A percentile compares a stretch with the other conserved stretches of the same genome.
Evolutionary conservation across 2,113 vertebrate genomes (phyloP).

Genomic region (Benitochromis conjunctus): DNA sequence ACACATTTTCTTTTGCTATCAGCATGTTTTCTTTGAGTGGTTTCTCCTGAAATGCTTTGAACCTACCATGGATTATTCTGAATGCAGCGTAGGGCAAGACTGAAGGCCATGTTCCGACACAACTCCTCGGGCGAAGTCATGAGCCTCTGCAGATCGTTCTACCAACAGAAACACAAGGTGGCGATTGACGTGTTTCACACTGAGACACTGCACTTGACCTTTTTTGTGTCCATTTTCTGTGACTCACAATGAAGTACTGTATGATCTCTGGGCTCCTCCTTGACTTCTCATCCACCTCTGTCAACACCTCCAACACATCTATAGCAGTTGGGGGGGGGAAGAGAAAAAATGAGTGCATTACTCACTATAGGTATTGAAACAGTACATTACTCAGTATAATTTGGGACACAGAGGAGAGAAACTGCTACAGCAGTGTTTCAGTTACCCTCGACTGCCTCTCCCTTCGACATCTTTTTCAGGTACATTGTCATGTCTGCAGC

Average conservation of each 20-base stretch:
- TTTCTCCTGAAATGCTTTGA: not conserved
- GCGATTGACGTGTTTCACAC: not conserved
- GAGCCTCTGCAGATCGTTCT: slow-evolving; percentile 93
- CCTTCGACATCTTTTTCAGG: slow-evolving; percentile 87
- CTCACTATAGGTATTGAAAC: not conserved
- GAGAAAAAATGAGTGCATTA: not conserved
- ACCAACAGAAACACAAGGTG: not conserved
- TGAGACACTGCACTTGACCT: not conserved
- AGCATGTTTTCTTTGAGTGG: not conserved
- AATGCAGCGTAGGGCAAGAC: slow-evolving; percentile 88
- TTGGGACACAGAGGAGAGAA: not conserved
- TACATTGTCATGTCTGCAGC: slow-evolving; percentile 86
- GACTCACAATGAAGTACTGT: slow-evolving; percentile 90
- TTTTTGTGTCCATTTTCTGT: not conserved
- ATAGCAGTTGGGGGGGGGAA: not conserved
- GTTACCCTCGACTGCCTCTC: slow-evolving; percentile 90
- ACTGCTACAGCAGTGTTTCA: not conserved
- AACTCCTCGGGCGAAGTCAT: slow-evolving; percentile 91
- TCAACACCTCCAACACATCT: slow-evolving; percentile 94
- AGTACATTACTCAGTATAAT: not conserved
- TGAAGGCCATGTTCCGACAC: slow-evolving; percentile 91
- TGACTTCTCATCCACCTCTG: slow-evolving; percentile 96
- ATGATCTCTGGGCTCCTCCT: slow-evolving; percentile 93
- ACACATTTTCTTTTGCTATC: not conserved
- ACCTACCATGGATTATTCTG: slow-evolving; percentile 91